Percentiles rank a stretch among this genome's conserved stretches.
Evolutionary conservation across 2,888 invertebrate genomes (phyloP).

Genomic region (Marronus borbonicus): DNA sequence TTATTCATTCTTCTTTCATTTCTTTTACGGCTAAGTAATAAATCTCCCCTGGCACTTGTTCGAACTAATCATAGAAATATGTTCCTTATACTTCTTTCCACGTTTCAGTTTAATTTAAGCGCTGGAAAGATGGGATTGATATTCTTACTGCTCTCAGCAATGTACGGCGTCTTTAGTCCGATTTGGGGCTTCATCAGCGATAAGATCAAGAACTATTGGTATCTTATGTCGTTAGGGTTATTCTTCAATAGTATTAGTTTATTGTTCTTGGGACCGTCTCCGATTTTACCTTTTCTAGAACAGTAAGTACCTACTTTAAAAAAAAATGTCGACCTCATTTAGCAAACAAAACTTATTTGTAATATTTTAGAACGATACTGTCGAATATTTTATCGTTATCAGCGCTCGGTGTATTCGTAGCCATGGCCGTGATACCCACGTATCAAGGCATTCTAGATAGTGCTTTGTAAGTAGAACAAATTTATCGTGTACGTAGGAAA

Average conservation of each 20-base stretch:
- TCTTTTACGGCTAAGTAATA: too few relatives aligned
- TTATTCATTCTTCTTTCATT: too few relatives aligned
- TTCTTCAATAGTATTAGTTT: conserved; percentile 75
- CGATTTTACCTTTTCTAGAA: conserved; percentile 73
- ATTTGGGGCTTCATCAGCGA: conserved; percentile 82
- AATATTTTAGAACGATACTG: conserved; percentile 74
- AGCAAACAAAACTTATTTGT: not conserved
- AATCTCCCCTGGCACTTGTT: too few relatives aligned
- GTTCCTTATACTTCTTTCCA: too few relatives aligned
- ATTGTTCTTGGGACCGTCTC: conserved; percentile 79
- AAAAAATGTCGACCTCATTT: not conserved
- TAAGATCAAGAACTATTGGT: conserved; percentile 77
- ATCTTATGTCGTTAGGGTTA: conserved; percentile 80
- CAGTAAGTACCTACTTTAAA: conserved; percentile 70
- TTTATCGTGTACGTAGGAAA: not conserved
- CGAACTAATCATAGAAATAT: too few relatives aligned
- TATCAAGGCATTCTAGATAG: conserved; percentile 81
- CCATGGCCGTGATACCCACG: conserved; percentile 81
- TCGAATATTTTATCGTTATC: conserved; percentile 77
- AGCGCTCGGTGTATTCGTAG: conserved; percentile 79
- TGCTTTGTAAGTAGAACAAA: conserved; percentile 76
- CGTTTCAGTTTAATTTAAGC: conserved; percentile 75
- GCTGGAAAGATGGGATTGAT: conserved; percentile 80
- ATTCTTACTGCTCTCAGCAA: conserved; percentile 79
- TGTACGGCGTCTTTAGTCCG: conserved; percentile 82